phyloP scores from a whole-genome alignment of 2,113 vertebrate species.

The Syngnathoides biaculeatus region DNA sequence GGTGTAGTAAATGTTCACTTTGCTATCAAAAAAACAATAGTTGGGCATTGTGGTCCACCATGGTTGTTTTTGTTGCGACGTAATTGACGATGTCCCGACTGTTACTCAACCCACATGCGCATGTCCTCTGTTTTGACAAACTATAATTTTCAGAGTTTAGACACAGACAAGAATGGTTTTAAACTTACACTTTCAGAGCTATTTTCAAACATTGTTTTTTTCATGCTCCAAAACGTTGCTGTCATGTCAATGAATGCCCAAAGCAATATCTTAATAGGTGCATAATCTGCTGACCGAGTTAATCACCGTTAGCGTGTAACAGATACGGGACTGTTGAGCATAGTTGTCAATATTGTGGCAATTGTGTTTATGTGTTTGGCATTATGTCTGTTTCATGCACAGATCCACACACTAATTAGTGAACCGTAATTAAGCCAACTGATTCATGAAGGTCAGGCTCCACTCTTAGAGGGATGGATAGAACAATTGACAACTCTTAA shows the following conservation, averaged over 20 bases:
- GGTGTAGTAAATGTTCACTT: not conserved
- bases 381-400: too few species aligned
- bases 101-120: not conserved
- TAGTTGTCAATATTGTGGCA: too few species aligned
- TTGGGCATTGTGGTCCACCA: not conserved
- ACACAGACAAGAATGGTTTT: not conserved
- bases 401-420: too few species aligned
- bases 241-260: not conserved
- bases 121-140: not conserved
- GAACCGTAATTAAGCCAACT: too few species aligned
- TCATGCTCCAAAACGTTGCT: not conserved
- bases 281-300: too few species aligned
- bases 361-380: too few species aligned
- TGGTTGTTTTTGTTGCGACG: not conserved
- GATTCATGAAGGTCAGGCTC: too few species aligned
- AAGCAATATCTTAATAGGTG: too few species aligned
- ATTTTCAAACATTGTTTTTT: not conserved
- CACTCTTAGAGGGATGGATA: too few species aligned
- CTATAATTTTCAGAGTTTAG: not conserved
- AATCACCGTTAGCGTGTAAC: too few species aligned
- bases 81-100: not conserved
- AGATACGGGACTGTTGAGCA: too few species aligned
- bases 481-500: too few species aligned
- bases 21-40: not conserved
- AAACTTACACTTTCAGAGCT: not conserved